phyloP scores from a whole-genome alignment of 2,888 invertebrate species.

The Mystacides longicornis region DNA sequence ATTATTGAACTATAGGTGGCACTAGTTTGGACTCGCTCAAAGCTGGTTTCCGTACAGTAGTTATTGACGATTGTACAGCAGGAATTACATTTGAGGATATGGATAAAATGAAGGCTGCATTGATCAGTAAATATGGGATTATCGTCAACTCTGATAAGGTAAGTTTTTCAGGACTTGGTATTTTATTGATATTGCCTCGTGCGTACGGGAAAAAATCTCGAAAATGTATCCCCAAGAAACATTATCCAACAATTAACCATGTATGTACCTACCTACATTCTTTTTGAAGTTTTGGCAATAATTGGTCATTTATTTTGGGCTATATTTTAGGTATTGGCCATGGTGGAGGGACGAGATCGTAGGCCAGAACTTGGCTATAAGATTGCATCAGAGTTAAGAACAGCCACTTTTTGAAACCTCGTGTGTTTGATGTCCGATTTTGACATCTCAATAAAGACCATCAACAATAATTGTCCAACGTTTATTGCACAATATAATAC shows the following conservation, averaged over 20 bases:
- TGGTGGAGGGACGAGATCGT: neutral
- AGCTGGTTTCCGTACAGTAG: neutral
- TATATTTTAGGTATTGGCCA: conserved; percentile 3
- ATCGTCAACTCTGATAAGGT: neutral
- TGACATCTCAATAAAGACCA: no score
- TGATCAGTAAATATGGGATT: neutral
- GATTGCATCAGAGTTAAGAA: conserved; percentile 2
- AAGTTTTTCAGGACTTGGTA: neutral
- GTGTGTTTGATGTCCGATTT: no score
- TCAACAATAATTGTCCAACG: no score
- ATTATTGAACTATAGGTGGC: neutral
- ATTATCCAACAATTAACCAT: no score
- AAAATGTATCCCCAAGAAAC: no score
- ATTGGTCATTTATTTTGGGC: no score
- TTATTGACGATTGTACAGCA: conserved; percentile 1
- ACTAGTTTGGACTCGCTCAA: neutral
- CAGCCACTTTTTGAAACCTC: neutral
- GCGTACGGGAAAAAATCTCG: no score
- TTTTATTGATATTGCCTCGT: no score
- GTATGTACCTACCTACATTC: no score
- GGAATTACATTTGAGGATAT: neutral
- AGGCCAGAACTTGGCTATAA: conserved; percentile 4
- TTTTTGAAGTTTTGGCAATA: no score
- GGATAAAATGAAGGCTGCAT: neutral
- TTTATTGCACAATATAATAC: no score